Percentiles rank a stretch among this genome's conserved stretches.
Conservation (phyloP, 2,797 vertebrate species). For the Borostomias antarcticus region DNA sequence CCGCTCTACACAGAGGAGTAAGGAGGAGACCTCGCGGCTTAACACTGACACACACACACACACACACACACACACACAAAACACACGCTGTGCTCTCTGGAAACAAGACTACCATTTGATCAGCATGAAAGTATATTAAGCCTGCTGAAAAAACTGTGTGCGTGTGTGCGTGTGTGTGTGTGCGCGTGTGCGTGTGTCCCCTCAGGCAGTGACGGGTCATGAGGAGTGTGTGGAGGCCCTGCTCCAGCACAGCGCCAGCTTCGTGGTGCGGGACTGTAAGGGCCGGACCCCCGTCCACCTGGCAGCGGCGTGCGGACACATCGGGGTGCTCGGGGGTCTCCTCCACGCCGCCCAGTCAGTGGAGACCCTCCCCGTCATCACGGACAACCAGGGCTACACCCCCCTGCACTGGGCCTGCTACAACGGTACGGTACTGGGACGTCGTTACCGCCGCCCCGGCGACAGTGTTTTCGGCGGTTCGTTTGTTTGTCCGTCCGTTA, state of each 20-base stretch:
- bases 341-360: constrained; percentile 88
- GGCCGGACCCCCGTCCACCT: constrained; percentile 93
- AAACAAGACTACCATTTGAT: too few relatives aligned
- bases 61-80: too few relatives aligned
- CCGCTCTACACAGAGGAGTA: constrained; percentile 95
- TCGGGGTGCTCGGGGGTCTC: constrained; percentile 92
- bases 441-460: background rate
- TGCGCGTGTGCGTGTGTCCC: constrained; percentile 17
- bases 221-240: constrained; percentile 96
- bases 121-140: too few relatives aligned
- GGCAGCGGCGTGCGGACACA: constrained; percentile 93
- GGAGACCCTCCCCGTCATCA: constrained; percentile 84
- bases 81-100: too few relatives aligned
- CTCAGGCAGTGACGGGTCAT: constrained; percentile 93
- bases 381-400: constrained; percentile 96
- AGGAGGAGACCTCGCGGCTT: constrained; percentile 54
- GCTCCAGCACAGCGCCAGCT: constrained; percentile 93
- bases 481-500: too few relatives aligned
- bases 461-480: too few relatives aligned
- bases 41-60: background rate
- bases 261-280: constrained; percentile 87
- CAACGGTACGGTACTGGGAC: constrained; percentile 86
- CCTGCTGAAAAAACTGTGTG: background rate
- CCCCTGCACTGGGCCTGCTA: constrained; percentile 99
- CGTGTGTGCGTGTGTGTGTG: background rate